Evolutionary conservation across 2,888 invertebrate species (phyloP).

Genomic region (Nomada ruficornis): DNA sequence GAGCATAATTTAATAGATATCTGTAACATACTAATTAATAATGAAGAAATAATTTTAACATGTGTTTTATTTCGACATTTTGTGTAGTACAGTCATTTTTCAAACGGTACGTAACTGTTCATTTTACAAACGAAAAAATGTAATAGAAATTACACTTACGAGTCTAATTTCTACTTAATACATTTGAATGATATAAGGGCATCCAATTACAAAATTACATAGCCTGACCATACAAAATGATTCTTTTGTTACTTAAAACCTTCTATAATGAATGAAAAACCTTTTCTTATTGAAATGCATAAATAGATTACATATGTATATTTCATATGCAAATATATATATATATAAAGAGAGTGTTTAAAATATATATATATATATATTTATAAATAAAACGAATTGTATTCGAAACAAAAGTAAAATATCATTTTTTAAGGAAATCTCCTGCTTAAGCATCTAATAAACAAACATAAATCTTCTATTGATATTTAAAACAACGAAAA

Average conservation of each 20-base stretch:
- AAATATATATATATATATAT: no score
- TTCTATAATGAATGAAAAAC: no score
- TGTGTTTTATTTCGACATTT: conserved; percentile 3
- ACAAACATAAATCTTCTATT: not conserved
- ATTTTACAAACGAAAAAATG: conserved; percentile 19
- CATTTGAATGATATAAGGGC: not conserved
- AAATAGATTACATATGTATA: no score
- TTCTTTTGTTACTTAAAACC: not conserved
- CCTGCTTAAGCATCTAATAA: not conserved
- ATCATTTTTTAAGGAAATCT: conserved; percentile 68
- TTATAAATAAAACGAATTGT: not conserved
- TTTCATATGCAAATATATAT: no score
- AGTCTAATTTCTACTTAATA: conserved; percentile 16
- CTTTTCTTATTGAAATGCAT: no score
- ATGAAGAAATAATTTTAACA: conserved; percentile 20
- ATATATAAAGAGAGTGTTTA: no score
- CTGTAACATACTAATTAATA: conserved; percentile 35
- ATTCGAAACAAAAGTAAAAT: conserved; percentile 67
- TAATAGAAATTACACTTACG: conserved; percentile 21
- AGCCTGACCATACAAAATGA: not conserved
- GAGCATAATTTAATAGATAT: conserved; percentile 38
- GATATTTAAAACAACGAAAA: conserved; percentile 5
- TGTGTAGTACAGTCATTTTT: conserved; percentile 8
- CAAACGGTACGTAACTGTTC: not conserved
- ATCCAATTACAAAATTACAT: conserved; percentile 24